Evolutionary conservation across 2,888 invertebrate genomes (phyloP).

Genomic region (Dermolepida albohirtum): DNA sequence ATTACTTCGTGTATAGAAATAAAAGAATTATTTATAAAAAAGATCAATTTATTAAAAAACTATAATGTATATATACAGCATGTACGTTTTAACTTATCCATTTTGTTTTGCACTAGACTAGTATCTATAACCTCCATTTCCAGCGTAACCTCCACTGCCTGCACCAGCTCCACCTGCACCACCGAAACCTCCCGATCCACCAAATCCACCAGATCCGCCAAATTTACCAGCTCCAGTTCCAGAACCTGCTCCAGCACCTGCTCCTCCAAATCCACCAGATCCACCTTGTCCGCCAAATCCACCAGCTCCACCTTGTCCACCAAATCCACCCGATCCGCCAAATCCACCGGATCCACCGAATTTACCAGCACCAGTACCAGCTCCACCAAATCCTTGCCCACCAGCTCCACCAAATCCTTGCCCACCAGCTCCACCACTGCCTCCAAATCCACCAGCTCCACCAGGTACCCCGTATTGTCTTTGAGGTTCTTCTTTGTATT

Average conservation of each 20-base stretch:
- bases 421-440: conserved; percentile 48
- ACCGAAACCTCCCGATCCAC: conserved; percentile 24
- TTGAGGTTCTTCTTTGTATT: conserved; percentile 41
- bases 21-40: conserved; percentile 25
- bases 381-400: conserved; percentile 44
- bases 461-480: conserved; percentile 36
- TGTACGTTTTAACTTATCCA: conserved; percentile 35
- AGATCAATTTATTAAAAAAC: conserved; percentile 39
- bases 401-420: conserved; percentile 51
- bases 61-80: conserved; percentile 41
- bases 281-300: conserved; percentile 65
- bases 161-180: conserved; percentile 24
- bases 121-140: conserved; percentile 41
- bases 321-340: conserved; percentile 20
- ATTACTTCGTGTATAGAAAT: not conserved
- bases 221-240: conserved; percentile 40
- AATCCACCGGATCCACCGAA: conserved; percentile 6
- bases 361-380: conserved; percentile 41
- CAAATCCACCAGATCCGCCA: conserved; percentile 45
- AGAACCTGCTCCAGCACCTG: conserved; percentile 50
- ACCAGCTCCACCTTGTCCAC: conserved; percentile 12
- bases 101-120: conserved; percentile 40
- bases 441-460: conserved; percentile 39
- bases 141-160: conserved; percentile 21
- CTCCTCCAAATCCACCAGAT: conserved; percentile 58